A percentile compares a stretch with the other conserved stretches of the same genome.
Evolutionary conservation across 2,888 invertebrate species (phyloP).

Genomic region (Lasioglossum calceatum): DNA sequence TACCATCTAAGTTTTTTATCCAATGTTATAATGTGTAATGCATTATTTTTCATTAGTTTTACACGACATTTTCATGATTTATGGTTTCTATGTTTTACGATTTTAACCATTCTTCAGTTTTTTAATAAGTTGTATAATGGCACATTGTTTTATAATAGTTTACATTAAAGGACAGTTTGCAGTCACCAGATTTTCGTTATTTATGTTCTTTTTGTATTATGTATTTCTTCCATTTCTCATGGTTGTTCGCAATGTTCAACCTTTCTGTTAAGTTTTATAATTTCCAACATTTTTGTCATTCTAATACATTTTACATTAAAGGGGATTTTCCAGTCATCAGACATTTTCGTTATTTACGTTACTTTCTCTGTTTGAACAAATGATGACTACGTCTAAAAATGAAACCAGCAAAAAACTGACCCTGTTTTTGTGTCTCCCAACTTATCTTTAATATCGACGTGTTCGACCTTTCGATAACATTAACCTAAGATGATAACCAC

Average conservation of each 20-base stretch:
- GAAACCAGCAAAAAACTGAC: constrained; percentile 22
- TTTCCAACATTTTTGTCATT: neutral
- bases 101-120: no score
- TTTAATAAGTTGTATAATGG: no score
- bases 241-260: no score
- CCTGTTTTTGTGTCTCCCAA: constrained; percentile 48
- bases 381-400: constrained; percentile 16
- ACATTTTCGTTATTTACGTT: neutral
- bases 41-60: neutral
- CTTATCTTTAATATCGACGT: constrained; percentile 67
- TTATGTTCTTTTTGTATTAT: neutral
- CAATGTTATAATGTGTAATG: neutral
- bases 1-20: neutral
- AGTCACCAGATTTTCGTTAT: neutral
- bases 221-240: neutral
- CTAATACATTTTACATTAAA: neutral
- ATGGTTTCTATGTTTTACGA: no score
- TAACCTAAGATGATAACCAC: constrained; percentile 57
- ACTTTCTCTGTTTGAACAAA: constrained; percentile 28
- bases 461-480: constrained; percentile 61
- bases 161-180: neutral
- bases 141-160: neutral
- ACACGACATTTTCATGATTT: no score
- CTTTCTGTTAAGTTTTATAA: neutral
- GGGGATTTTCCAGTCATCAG: neutral